A percentile compares a stretch with the other conserved stretches of the same genome.
Evolutionary conservation across 2,888 invertebrate species (phyloP).

Genomic region (Diploptera punctata): DNA sequence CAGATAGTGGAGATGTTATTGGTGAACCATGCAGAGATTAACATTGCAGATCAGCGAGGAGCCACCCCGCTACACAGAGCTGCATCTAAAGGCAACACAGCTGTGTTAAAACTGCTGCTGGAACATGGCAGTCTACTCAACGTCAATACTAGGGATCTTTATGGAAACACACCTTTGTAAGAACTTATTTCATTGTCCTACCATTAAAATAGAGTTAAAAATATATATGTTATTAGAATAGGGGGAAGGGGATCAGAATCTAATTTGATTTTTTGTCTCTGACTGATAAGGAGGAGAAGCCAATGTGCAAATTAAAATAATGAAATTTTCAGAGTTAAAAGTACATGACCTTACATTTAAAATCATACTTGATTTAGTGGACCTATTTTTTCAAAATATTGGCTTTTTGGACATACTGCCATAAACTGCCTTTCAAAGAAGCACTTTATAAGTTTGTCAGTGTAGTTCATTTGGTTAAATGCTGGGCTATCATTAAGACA

Average conservation of each 20-base stretch:
- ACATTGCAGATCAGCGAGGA: slow-evolving; percentile 69
- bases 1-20: slow-evolving; percentile 73
- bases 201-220: too few relatives aligned
- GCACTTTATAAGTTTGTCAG: too few relatives aligned
- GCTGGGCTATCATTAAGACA: too few relatives aligned
- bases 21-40: slow-evolving; percentile 70
- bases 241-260: not conserved
- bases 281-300: too few relatives aligned
- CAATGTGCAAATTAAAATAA: too few relatives aligned
- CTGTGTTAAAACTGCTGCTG: slow-evolving; percentile 71
- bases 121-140: slow-evolving; percentile 54
- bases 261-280: slow-evolving; percentile 12
- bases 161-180: slow-evolving; percentile 79
- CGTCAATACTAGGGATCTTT: slow-evolving; percentile 66
- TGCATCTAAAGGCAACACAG: slow-evolving; percentile 75
- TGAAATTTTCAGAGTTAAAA: too few relatives aligned
- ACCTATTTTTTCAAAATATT: too few relatives aligned
- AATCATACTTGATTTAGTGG: too few relatives aligned
- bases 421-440: too few relatives aligned
- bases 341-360: too few relatives aligned
- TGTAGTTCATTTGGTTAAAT: too few relatives aligned
- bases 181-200: slow-evolving; percentile 48
- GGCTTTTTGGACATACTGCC: too few relatives aligned
- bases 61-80: slow-evolving; percentile 82
- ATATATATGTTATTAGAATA: not conserved